phyloP scores from a whole-genome alignment of 2,113 vertebrate genomes.

The Agelaius phoeniceus region DNA sequence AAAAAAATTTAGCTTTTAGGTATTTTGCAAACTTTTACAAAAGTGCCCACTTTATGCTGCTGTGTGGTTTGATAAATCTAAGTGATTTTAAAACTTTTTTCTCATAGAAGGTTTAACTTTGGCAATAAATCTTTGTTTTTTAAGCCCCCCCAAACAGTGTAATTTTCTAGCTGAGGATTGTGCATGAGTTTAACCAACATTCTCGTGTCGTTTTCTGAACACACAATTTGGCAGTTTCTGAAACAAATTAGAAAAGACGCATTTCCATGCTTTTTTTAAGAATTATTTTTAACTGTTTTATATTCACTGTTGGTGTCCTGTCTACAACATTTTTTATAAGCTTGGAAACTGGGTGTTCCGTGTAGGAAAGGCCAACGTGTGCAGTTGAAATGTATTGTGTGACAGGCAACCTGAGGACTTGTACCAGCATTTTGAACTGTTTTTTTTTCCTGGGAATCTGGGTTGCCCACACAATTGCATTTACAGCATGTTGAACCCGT shows the following conservation, averaged over 20 bases:
- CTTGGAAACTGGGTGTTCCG: slow-evolving; percentile 71
- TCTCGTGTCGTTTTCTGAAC: slow-evolving; percentile 69
- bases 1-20: slow-evolving; percentile 77
- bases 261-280: slow-evolving; percentile 78
- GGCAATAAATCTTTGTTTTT: slow-evolving; percentile 82
- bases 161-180: slow-evolving; percentile 78
- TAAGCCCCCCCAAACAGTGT: slow-evolving; percentile 58
- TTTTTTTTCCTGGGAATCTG: slow-evolving; percentile 33
- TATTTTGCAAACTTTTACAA: slow-evolving; percentile 79
- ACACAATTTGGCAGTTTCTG: slow-evolving; percentile 72
- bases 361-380: slow-evolving; percentile 60
- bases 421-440: slow-evolving; percentile 71
- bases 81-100: slow-evolving; percentile 82
- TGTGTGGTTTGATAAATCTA: slow-evolving; percentile 80
- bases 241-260: slow-evolving; percentile 69
- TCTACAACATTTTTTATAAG: slow-evolving; percentile 76
- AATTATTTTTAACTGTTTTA: slow-evolving; percentile 79
- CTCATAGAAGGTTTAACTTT: slow-evolving; percentile 78
- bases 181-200: slow-evolving; percentile 74
- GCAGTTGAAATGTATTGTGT: slow-evolving; percentile 55
- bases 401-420: slow-evolving; percentile 69
- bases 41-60: slow-evolving; percentile 86
- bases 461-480: slow-evolving; percentile 57
- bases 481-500: slow-evolving; percentile 20
- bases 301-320: slow-evolving; percentile 75